A percentile compares a stretch with the other conserved stretches of the same genome.
phyloP scores from a whole-genome alignment of 2,888 invertebrate genomes.

The Cyrtodaria siliqua region DNA sequence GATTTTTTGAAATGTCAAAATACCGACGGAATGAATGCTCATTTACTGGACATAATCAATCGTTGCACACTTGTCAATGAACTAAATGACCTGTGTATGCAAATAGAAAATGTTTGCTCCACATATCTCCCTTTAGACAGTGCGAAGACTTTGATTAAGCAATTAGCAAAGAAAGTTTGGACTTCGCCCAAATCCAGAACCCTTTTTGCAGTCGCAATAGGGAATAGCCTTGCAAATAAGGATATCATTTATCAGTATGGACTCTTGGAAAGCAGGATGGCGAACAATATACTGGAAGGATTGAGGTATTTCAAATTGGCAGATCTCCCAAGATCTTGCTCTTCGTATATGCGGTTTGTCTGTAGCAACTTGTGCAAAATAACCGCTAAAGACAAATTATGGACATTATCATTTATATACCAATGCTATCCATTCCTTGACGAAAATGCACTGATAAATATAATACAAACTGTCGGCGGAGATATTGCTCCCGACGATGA shows the following conservation, averaged over 20 bases:
- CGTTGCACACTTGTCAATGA: too few relatives aligned
- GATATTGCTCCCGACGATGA: neutral
- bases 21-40: too few relatives aligned
- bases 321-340: slow-evolving; percentile 7
- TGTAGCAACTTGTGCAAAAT: neutral
- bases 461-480: too few relatives aligned
- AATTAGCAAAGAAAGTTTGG: too few relatives aligned
- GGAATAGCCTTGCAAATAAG: neutral
- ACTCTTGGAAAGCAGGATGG: neutral
- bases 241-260: neutral
- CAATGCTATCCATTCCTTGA: slow-evolving; percentile 8
- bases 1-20: too few relatives aligned
- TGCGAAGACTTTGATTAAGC: too few relatives aligned
- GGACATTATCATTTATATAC: neutral
- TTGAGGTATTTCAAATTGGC: neutral
- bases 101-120: too few relatives aligned
- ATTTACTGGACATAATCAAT: too few relatives aligned
- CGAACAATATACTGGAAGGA: neutral
- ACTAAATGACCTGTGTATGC: too few relatives aligned
- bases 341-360: neutral
- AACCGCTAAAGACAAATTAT: neutral
- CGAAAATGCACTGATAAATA: neutral
- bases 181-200: too few relatives aligned
- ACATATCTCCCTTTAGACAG: too few relatives aligned
- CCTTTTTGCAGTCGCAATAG: slow-evolving; percentile 9